Evolutionary conservation across 1,140 invertebrate genomes (phyloP).

Genomic region (Pseudomyrmex flavicornis): DNA sequence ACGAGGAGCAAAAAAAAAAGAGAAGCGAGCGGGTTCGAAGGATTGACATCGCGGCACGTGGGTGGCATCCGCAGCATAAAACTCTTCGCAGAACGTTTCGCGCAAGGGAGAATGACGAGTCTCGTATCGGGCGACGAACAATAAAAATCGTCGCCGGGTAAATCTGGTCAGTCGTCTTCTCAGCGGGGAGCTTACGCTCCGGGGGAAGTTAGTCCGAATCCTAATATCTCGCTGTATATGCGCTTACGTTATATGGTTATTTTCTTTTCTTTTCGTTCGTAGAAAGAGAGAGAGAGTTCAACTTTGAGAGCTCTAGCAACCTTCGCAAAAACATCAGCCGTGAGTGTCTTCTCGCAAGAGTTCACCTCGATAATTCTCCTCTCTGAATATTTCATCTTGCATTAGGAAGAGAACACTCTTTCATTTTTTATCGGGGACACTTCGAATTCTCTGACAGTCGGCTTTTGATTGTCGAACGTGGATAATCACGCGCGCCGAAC

Average conservation of each 20-base stretch:
- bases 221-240: conserved; percentile 23
- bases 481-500: no score
- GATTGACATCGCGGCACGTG: conserved; percentile 28
- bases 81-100: conserved; percentile 34
- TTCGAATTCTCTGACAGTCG: no score
- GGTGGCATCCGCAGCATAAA: conserved; percentile 18
- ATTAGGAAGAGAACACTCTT: no score
- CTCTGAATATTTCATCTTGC: conserved; percentile 34
- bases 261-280: conserved; percentile 26
- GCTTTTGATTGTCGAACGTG: no score
- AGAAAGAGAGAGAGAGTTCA: background rate
- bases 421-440: background rate
- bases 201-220: conserved; percentile 46
- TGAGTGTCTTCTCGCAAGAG: background rate
- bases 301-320: conserved; percentile 31
- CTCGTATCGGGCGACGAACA: conserved; percentile 41
- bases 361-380: background rate
- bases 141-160: conserved; percentile 65
- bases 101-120: conserved; percentile 28
- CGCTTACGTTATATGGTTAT: conserved; percentile 17
- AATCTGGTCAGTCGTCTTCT: conserved; percentile 56
- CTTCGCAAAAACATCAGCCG: conserved; percentile 57
- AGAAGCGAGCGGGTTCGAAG: background rate
- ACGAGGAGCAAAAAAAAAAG: background rate
- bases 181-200: conserved; percentile 52